Evolutionary conservation across 2,797 vertebrate genomes (phyloP).

Genomic region (Falco novaeseelandiae): DNA sequence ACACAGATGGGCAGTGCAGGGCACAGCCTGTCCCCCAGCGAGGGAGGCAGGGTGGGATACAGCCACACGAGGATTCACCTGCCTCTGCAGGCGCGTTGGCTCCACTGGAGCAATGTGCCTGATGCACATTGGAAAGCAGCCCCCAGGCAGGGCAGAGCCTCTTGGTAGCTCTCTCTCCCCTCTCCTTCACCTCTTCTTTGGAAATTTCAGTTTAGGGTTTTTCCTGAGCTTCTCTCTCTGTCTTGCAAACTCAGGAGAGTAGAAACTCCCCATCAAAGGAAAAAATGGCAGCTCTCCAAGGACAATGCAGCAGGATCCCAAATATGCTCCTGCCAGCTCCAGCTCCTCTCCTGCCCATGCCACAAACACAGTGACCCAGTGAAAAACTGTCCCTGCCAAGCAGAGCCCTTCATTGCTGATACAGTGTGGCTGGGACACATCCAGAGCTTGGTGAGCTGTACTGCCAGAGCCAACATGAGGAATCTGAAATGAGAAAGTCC

Average conservation of each 20-base stretch:
- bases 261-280: background rate
- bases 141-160: background rate
- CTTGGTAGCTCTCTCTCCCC: background rate
- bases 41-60: background rate
- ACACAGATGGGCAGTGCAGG: background rate
- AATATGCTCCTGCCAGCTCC: background rate
- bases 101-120: background rate
- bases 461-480: background rate
- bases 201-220: background rate
- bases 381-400: background rate
- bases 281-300: background rate
- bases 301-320: background rate
- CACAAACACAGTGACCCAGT: background rate
- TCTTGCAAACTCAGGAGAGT: background rate
- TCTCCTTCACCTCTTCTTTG: background rate
- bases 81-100: no score
- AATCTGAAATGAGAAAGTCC: background rate
- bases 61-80: fast-evolving
- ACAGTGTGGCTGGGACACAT: background rate
- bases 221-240: background rate
- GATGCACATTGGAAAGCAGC: background rate
- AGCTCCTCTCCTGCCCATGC: background rate
- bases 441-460: background rate
- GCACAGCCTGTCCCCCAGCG: background rate
- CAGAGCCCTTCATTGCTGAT: background rate